A percentile compares a stretch with the other conserved stretches of the same genome.
phyloP scores from a whole-genome alignment of 2,797 vertebrate species.

The Coregonus sp. region DNA sequence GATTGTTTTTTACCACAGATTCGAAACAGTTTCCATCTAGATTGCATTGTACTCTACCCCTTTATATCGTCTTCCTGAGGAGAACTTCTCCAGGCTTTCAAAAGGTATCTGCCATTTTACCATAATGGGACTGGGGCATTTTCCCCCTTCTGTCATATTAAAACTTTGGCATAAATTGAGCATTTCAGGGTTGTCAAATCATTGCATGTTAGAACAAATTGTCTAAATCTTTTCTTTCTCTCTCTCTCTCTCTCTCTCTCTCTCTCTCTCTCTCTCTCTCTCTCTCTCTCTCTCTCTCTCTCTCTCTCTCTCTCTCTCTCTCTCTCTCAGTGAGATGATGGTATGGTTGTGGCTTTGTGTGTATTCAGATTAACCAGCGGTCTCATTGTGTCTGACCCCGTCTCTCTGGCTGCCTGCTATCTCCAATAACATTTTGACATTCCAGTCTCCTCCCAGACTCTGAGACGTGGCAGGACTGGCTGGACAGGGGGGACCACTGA shows the following conservation, averaged over 20 bases:
- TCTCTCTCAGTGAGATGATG: background rate
- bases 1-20: no score
- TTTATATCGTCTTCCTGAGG: no score
- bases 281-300: background rate
- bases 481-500: conserved; percentile 93
- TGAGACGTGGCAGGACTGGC: conserved; percentile 82
- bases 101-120: no score
- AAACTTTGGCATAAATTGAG: no score
- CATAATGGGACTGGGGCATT: no score
- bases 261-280: background rate
- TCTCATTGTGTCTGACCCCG: background rate
- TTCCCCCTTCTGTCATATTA: no score
- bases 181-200: no score
- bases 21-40: no score
- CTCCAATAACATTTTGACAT: conserved; percentile 99
- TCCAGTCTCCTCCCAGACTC: conserved; percentile 87
- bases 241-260: conserved; percentile 1
- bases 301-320: background rate
- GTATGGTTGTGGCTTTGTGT: conserved; percentile 24
- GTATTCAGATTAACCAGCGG: conserved; percentile 53
- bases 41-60: no score
- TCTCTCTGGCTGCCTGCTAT: conserved; percentile 52
- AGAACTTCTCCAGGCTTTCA: no score
- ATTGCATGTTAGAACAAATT: no score
- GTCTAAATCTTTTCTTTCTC: background rate